Percentiles rank a stretch among this genome's conserved stretches.
Conservation (phyloP, 2,113 vertebrate genomes). For the Amblyornis subalaris region DNA sequence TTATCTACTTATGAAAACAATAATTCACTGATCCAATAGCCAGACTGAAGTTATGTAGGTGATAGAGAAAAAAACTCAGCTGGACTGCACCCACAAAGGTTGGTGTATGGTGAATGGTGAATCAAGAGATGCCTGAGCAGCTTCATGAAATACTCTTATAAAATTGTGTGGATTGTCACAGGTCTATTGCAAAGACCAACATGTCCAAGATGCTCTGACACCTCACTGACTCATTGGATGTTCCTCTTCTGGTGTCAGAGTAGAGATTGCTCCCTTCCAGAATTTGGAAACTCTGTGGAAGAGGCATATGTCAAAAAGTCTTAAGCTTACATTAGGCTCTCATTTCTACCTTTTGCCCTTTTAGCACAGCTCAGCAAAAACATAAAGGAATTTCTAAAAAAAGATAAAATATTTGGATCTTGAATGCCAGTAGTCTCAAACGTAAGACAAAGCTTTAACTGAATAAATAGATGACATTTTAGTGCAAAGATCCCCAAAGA, state of each 20-base stretch:
- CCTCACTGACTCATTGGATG: background rate
- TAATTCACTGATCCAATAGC: background rate
- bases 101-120: background rate
- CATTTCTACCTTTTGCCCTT: background rate
- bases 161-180: background rate
- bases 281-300: background rate
- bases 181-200: background rate
- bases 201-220: background rate
- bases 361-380: background rate
- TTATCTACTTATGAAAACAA: background rate
- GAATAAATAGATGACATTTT: background rate
- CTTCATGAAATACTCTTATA: background rate
- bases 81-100: background rate
- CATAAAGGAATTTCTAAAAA: background rate
- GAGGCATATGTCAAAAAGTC: background rate
- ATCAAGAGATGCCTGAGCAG: background rate
- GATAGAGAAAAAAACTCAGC: background rate
- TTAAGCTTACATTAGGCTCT: background rate
- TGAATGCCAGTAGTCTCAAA: background rate
- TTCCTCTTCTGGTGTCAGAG: background rate
- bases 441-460: background rate
- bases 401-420: background rate
- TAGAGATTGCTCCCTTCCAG: background rate
- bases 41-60: background rate
- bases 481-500: background rate